phyloP scores from a whole-genome alignment of 2,113 vertebrate genomes.

The Himantopus leucocephalus region DNA sequence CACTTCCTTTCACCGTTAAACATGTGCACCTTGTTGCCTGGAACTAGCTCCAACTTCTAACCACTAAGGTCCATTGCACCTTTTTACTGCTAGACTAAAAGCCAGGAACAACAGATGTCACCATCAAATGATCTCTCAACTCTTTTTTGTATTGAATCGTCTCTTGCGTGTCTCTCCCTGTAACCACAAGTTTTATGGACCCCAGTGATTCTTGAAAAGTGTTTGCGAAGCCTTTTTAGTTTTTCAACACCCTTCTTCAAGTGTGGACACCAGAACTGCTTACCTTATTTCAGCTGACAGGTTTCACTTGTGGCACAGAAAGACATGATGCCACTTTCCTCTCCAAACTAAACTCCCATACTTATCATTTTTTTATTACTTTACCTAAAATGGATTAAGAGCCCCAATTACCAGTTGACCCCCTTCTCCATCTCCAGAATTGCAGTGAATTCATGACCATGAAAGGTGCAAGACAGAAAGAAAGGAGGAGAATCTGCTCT shows the following conservation, averaged over 20 bases:
- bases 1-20: neutral
- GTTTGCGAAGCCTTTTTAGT: neutral
- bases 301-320: neutral
- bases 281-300: neutral
- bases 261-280: neutral
- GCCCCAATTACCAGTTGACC: neutral
- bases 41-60: neutral
- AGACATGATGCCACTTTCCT: neutral
- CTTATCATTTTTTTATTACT: rapidly evolving
- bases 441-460: neutral
- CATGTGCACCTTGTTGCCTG: neutral
- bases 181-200: neutral
- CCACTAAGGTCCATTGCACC: neutral
- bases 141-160: neutral
- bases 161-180: neutral
- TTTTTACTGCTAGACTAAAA: neutral
- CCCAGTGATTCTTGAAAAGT: neutral
- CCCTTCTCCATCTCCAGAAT: neutral
- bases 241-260: neutral
- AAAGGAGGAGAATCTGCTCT: neutral
- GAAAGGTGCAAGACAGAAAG: neutral
- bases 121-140: neutral
- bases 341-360: neutral
- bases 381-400: neutral
- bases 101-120: neutral